These are phyloP conservation scores for Epirrhoe alternata DNA, from an alignment of 2,888 invertebrate species.

Conservation along the genomic window DNA sequence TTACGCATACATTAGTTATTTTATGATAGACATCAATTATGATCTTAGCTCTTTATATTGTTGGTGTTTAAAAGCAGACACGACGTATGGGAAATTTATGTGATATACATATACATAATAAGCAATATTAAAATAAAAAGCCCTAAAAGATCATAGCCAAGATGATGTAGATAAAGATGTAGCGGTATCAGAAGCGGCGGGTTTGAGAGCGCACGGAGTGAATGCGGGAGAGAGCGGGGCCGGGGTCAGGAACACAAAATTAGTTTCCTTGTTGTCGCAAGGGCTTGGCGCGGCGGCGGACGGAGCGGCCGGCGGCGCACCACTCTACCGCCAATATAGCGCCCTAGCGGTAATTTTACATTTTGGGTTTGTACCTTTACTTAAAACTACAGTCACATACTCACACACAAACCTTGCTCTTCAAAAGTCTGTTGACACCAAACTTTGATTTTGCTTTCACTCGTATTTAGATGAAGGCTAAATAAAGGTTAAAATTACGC, in stretches of 20 bases:
- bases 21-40: neutral
- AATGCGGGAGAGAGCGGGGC: conserved; percentile 61
- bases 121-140: too few species aligned
- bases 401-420: conserved; percentile 29
- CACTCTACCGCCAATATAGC: conserved; percentile 82
- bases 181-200: conserved; percentile 55
- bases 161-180: neutral
- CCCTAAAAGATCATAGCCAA: too few species aligned
- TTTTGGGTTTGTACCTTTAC: conserved; percentile 85
- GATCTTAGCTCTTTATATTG: neutral
- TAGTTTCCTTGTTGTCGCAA: conserved; percentile 86
- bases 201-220: conserved; percentile 64
- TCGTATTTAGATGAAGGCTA: neutral
- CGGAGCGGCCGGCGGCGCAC: conserved; percentile 79
- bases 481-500: neutral
- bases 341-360: conserved; percentile 84
- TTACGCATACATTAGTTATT: too few species aligned
- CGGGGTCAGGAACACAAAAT: conserved; percentile 84
- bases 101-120: neutral
- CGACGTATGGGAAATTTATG: neutral
- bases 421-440: neutral
- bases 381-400: conserved; percentile 66
- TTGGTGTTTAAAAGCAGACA: neutral
- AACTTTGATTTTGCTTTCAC: neutral
- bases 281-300: conserved; percentile 83